A percentile compares a stretch with the other conserved stretches of the same genome.
Conservation (phyloP, 2,888 invertebrate species). For the Pelosia muscerda region DNA sequence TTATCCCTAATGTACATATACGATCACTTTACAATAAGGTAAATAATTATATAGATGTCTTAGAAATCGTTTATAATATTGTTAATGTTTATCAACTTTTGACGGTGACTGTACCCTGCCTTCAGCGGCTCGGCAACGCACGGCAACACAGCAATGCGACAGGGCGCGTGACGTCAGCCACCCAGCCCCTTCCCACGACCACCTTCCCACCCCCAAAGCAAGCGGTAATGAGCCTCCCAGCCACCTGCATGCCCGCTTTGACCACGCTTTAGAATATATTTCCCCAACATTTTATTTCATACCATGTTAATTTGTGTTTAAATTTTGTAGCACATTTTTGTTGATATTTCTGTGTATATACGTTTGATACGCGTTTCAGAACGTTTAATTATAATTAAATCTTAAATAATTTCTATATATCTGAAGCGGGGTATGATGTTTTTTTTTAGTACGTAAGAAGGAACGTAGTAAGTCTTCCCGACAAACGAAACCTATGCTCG, state of each 20-base stretch:
- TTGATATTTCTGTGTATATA: conserved; percentile 1
- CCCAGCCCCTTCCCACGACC: conserved; percentile 23
- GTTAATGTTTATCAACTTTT: too few relatives aligned
- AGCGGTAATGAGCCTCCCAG: conserved; percentile 58
- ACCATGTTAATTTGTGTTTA: conserved; percentile 20
- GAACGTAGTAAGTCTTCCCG: too few relatives aligned
- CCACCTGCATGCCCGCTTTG: conserved; percentile 53
- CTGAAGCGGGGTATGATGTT: background rate
- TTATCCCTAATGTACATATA: too few relatives aligned
- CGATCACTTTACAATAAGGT: too few relatives aligned
- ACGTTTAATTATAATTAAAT: background rate
- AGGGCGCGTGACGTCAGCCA: conserved; percentile 68
- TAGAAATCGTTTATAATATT: too few relatives aligned
- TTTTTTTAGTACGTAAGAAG: too few relatives aligned
- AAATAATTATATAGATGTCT: too few relatives aligned
- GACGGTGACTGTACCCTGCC: conserved; percentile 2
- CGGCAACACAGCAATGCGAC: conserved; percentile 69
- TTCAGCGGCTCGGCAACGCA: conserved; percentile 27
- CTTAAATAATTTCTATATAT: background rate
- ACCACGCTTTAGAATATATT: conserved; percentile 57
- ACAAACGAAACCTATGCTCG: too few relatives aligned
- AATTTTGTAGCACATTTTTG: conserved; percentile 10
- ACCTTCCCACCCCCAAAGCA: conserved; percentile 26
- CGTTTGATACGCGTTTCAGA: background rate
- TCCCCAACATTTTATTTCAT: conserved; percentile 36